Evolutionary conservation across 92 coral and sea anemone species (phyloP), one percentile per base, ranked within the genome.

Genomic region (Palythoa heliodiscus): DNA sequence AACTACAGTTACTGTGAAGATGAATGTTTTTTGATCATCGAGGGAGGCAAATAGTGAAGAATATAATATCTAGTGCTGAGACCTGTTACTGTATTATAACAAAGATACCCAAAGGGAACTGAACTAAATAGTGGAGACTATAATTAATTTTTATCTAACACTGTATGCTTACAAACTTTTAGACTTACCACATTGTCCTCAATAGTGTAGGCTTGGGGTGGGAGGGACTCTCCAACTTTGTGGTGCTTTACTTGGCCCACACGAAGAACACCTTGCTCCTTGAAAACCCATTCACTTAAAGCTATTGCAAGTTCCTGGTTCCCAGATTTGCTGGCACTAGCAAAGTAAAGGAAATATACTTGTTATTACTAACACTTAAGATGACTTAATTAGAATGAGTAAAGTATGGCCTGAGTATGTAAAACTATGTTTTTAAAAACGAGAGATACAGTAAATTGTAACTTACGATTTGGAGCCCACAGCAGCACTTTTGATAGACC

Each of bases 121-220:
- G 50, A 7, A 8, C 4, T 43, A 43, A 43, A 5, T 43, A 3
- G 50, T 5, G 50, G 50, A 43, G 50, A 43, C 50, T 75, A 35
- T 23, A 4, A 73, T 29, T 29, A 29, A 29, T 29, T 25, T 47
- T 11, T 0, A 48, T 19, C 70, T 55, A 54, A 64, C 14, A 82
- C 11, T 16, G 14, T 48, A 20, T 13, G 43, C 75, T 35, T 58
- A 82, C 15, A 19, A 55, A 13, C 6, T 61, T 17, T 17, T 1
- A 11, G 22, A 89, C 94, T 92, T 70, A 97, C 99, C 91, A 97
- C 99, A 91, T 94, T 89, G 22, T 97, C 99, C 81, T 95, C 99
- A 58, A 97, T 88, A 61, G 99, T 97, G 93, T 97, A 97, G 5
- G 99, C 99, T 25, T 89, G 94, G 40, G 99, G 99, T 11, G 99